Percentiles rank a stretch among this genome's conserved stretches.
Evolutionary conservation across 2,113 vertebrate species (phyloP).

Genomic region (Emydocephalus ijimae): DNA sequence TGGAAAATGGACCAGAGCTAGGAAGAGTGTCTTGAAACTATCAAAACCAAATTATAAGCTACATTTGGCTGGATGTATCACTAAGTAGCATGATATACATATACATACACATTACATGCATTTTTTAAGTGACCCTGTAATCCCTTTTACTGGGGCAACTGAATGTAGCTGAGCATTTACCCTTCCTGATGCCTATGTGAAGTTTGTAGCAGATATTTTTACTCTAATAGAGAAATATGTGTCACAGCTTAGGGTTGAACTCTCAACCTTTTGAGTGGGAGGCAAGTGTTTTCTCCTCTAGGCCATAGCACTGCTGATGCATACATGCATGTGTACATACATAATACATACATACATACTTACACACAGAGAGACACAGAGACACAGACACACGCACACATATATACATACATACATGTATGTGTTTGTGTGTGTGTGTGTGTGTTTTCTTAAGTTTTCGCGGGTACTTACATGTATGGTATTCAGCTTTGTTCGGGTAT

Average conservation of each 20-base stretch:
- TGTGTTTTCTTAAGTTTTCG: too few species aligned
- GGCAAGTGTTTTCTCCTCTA: not conserved
- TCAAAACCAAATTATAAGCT: not conserved
- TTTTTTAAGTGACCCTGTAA: not conserved
- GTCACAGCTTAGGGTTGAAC: not conserved
- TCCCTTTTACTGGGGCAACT: not conserved
- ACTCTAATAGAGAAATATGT: not conserved
- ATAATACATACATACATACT: not conserved
- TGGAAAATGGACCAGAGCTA: not conserved
- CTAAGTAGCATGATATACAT: not conserved
- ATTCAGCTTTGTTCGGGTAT: too few species aligned
- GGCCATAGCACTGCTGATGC: not conserved
- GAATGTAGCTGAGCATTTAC: not conserved
- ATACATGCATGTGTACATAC: not conserved
- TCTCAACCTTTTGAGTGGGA: not conserved
- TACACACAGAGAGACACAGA: too few species aligned
- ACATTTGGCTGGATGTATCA: not conserved
- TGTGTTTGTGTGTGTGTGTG: too few species aligned
- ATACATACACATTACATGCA: not conserved
- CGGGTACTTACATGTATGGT: too few species aligned
- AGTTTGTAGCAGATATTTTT: not conserved
- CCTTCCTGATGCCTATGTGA: not conserved
- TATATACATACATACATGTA: not conserved
- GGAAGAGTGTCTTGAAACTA: not conserved
- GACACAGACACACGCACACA: too few species aligned